Conservation (phyloP, 1,140 invertebrate genomes). For the Cydia fagiglandana region DNA sequence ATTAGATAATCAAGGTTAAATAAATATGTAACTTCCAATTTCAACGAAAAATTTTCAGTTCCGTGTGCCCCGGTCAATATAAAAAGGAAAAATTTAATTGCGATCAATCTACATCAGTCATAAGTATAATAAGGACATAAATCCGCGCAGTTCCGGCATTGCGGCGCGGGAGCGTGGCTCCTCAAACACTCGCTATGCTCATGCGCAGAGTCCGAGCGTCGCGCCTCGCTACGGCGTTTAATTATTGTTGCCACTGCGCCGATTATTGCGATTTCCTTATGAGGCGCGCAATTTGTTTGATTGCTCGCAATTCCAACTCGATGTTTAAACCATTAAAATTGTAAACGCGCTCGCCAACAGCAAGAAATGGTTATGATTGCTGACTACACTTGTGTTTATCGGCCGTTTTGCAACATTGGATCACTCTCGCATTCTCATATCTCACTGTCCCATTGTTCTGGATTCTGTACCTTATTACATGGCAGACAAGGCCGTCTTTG, state of each 20-base stretch:
- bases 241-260: constrained; percentile 63
- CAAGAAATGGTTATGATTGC: constrained; percentile 65
- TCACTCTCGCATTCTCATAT: not conserved
- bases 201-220: constrained; percentile 37
- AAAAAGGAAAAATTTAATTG: not conserved
- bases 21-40: too few relatives aligned
- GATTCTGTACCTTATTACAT: not conserved
- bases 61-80: not conserved
- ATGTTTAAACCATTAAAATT: constrained; percentile 69
- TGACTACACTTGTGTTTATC: constrained; percentile 47
- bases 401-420: constrained; percentile 44
- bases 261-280: constrained; percentile 69
- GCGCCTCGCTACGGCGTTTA: constrained; percentile 68
- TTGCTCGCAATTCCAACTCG: constrained; percentile 63
- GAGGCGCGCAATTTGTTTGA: constrained; percentile 71
- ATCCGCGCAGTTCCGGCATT: constrained; percentile 4
- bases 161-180: not conserved
- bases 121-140: constrained; percentile 30
- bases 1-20: too few relatives aligned
- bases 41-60: not conserved
- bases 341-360: constrained; percentile 54
- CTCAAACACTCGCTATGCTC: not conserved
- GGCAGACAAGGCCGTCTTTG: not conserved
- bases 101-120: constrained; percentile 1
- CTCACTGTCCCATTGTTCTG: not conserved